These are phyloP conservation scores for Digitonthophagus gazella DNA, from an alignment of 2,888 invertebrate species.

Conservation along the genomic window DNA sequence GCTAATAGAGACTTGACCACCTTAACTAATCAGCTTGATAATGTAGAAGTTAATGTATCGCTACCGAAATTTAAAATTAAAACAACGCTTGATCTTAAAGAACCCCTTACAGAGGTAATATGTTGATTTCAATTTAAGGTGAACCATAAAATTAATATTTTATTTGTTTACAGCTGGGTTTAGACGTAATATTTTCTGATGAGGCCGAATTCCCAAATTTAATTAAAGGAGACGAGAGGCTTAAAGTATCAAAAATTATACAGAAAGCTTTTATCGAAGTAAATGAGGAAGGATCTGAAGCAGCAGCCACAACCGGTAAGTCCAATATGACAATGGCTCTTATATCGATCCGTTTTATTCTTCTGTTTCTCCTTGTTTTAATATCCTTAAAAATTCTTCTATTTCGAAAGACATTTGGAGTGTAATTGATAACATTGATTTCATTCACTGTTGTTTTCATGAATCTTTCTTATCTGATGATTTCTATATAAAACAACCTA, in stretches of 20 bases:
- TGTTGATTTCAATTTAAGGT: background rate
- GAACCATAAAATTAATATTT: background rate
- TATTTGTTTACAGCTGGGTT: slow-evolving; percentile 63
- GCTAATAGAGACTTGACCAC: slow-evolving; percentile 56
- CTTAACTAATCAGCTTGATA: slow-evolving; percentile 52
- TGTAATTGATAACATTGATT: no score
- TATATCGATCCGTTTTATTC: no score
- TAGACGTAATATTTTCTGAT: slow-evolving; percentile 62
- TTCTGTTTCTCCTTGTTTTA: background rate
- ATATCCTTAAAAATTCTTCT: background rate
- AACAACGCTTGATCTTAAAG: slow-evolving; percentile 63
- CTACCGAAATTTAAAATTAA: slow-evolving; percentile 83
- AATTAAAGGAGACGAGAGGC: slow-evolving; percentile 50
- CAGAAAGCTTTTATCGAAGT: slow-evolving; percentile 29
- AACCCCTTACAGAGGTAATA: slow-evolving; percentile 63
- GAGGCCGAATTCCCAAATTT: slow-evolving; percentile 67
- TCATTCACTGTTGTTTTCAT: no score
- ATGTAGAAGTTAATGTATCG: slow-evolving; percentile 62
- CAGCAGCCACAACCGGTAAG: slow-evolving; percentile 26
- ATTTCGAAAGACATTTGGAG: no score
- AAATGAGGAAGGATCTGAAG: slow-evolving; percentile 28
- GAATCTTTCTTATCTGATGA: no score
- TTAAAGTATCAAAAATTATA: slow-evolving; percentile 44
- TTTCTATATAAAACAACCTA: no score
- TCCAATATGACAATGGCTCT: slow-evolving; percentile 17